A percentile compares a stretch with the other conserved stretches of the same genome.
Evolutionary conservation across 2,797 vertebrate species (phyloP).

Genomic region (Tympanoctomys barrerae): DNA sequence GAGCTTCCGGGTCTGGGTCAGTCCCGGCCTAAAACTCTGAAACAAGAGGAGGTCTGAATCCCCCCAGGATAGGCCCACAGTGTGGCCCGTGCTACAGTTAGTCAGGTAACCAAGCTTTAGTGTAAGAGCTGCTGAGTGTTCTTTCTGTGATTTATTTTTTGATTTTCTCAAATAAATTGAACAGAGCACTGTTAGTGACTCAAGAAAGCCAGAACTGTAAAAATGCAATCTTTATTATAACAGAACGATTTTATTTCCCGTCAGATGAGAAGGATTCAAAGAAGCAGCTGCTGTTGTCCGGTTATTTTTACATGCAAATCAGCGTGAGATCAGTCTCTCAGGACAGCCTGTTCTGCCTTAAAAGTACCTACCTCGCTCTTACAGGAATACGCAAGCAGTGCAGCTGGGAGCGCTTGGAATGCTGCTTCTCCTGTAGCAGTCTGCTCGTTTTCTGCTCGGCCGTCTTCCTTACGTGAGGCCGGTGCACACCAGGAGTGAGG

Average conservation of each 20-base stretch:
- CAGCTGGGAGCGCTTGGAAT: background rate
- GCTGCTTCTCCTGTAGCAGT: fast-evolving
- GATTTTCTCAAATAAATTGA: conserved; percentile 48
- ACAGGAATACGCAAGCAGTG: background rate
- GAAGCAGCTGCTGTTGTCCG: conserved; percentile 31
- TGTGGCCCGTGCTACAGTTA: background rate
- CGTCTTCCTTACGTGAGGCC: fast-evolving
- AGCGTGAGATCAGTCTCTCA: conserved; percentile 15
- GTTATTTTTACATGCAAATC: conserved; percentile 59
- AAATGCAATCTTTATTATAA: conserved; percentile 33
- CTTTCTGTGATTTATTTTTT: conserved; percentile 27
- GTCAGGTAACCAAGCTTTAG: background rate
- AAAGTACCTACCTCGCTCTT: background rate
- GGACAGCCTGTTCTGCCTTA: background rate
- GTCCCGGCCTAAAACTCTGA: too few relatives aligned
- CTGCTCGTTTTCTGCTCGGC: background rate
- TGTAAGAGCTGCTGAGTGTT: background rate
- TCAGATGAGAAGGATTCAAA: conserved; percentile 15
- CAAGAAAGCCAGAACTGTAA: conserved; percentile 20
- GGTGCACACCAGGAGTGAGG: fast-evolving
- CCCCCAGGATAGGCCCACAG: fast-evolving
- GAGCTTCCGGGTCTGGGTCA: fast-evolving
- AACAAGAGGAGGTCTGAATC: background rate
- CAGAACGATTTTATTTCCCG: conserved; percentile 54
- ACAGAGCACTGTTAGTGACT: background rate